Base-by-base conservation (phyloP, 2,888 invertebrate genomes). In the Melieria crassipennis region DNA sequence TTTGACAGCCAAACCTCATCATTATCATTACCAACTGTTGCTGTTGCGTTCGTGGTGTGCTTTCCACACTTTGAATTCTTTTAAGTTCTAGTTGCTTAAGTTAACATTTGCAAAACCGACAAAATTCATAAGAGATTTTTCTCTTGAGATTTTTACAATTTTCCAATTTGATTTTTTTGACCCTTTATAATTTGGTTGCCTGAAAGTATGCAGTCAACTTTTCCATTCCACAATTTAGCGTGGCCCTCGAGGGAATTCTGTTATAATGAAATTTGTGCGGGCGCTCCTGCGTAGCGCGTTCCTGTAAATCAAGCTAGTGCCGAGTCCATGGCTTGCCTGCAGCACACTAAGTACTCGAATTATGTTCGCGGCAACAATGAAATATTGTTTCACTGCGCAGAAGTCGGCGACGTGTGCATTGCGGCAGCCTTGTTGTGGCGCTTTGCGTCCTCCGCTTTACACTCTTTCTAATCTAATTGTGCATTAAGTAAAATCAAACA, bases 211-310 rank as follows among this genome's bases (percentile, higher is more conserved):
- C 69, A 76, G 58, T 63, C 57, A 63, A 45, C 62, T 11, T 62
- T 73, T 75, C 75, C 81, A 80, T 80, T 82, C 83, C 83, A 83
- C 83, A 78, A 81, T 81, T 82, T 73, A 78, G 79, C 75, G 81
- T 81, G 81, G 81, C 70, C 73, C 16, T 10, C 16, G 9, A 55
- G 13, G 16, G 30, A 30, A 30, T 30, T 30, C 30, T 2, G 30
- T 30, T 3, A 30, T 30, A 30, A 30, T 30, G 30, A 30, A 30
- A 30, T 30, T 30, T 30, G 30, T 30, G 30, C 3, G 30, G 30
- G 30, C 16, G 16, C 16, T 16, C 16, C 16, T 16, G 16, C 16
- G 16, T 16, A 0, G 16, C 16, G 16, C 16, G 30, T 30, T 3
- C 1, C 3, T 30, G 30, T 30, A 30, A 30, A 30, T 1, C 30